Evolutionary conservation across 2,797 vertebrate species (phyloP).

Genomic region (Myiotriccus ornatus): DNA sequence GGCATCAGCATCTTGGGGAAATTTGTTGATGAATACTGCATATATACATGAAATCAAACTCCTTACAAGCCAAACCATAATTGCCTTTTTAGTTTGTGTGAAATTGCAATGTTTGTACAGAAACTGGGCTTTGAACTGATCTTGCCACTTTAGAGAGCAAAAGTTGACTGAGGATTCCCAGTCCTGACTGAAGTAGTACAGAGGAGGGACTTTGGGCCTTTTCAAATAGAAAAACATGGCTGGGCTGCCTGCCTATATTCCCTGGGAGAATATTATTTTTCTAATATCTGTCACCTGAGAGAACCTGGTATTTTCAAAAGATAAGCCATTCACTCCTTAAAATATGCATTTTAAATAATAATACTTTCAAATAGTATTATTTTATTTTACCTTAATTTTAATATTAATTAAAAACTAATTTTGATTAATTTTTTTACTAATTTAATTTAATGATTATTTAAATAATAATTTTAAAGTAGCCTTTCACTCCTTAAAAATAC

Average conservation of each 20-base stretch:
- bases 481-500: background rate
- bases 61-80: background rate
- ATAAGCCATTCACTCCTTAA: background rate
- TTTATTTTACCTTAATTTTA: background rate
- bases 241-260: background rate
- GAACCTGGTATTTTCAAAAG: background rate
- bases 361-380: background rate
- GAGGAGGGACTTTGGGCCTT: background rate
- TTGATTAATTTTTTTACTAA: background rate
- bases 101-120: background rate
- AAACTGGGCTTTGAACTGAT: background rate
- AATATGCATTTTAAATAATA: background rate
- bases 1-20: background rate
- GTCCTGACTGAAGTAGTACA: background rate
- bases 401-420: background rate
- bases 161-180: fast-evolving
- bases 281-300: background rate
- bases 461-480: background rate
- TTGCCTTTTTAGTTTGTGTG: background rate
- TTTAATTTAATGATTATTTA: background rate
- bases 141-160: background rate
- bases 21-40: background rate
- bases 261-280: background rate
- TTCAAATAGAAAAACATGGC: background rate
- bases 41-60: background rate